Evolutionary conservation across 2,113 vertebrate genomes (phyloP).

Genomic region (Salvelinus alpinus): DNA sequence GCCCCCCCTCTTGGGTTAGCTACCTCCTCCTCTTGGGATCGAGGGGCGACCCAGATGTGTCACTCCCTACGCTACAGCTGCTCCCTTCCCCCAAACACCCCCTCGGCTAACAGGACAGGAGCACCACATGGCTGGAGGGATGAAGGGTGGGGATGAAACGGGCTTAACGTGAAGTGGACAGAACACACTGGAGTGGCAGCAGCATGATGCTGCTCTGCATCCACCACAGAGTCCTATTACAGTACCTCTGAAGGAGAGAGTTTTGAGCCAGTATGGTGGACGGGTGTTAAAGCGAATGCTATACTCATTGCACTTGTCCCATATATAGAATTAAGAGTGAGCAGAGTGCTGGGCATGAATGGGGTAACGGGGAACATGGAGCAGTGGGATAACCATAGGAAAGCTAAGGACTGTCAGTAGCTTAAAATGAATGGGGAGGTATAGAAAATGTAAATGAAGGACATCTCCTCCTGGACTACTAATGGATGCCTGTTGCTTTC

Average conservation of each 20-base stretch:
- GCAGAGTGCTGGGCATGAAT: neutral
- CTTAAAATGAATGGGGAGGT: neutral
- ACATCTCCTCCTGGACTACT: constrained; percentile 11
- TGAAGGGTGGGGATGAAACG: neutral
- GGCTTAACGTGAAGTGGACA: neutral
- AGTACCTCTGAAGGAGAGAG: neutral
- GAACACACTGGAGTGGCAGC: neutral
- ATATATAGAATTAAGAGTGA: too few relatives aligned
- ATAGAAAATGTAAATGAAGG: constrained; percentile 13
- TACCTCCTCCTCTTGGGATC: neutral
- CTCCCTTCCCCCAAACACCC: neutral
- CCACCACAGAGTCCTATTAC: too few relatives aligned
- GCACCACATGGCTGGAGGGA: neutral
- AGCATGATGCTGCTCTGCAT: too few relatives aligned
- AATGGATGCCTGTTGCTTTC: constrained; percentile 1
- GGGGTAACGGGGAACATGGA: neutral
- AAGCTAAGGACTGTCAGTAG: neutral
- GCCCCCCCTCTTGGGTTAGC: neutral
- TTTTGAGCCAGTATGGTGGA: neutral
- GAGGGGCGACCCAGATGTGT: neutral
- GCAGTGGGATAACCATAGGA: neutral
- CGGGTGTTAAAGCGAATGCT: neutral
- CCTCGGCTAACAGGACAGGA: neutral
- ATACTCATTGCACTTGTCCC: too few relatives aligned
- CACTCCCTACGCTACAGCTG: neutral